phyloP scores from a whole-genome alignment of 1,140 invertebrate species.

The Propsilocerus akamusi region DNA sequence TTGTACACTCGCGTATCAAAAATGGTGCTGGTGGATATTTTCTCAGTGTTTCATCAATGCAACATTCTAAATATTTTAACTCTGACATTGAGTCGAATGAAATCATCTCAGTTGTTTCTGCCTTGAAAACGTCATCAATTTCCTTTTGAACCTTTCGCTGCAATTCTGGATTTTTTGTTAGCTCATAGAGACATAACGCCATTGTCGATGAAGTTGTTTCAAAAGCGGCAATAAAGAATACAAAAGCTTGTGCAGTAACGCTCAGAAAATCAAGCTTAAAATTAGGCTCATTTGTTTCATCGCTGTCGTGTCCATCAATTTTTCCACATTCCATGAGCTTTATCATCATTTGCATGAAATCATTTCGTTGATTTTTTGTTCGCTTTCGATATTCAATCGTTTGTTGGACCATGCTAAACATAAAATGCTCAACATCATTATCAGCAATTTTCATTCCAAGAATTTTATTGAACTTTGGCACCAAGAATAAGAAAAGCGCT shows the following conservation, averaged over 20 bases:
- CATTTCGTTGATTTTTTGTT: constrained; percentile 21
- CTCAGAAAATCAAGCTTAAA: too few relatives aligned
- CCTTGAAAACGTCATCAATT: constrained; percentile 24
- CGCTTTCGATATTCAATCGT: constrained; percentile 24
- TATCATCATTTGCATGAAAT: constrained; percentile 28
- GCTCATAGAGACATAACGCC: constrained; percentile 28
- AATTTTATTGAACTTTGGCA: constrained; percentile 2
- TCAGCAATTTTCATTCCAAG: constrained; percentile 5
- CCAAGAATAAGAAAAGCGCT: constrained; percentile 6
- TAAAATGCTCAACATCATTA: constrained; percentile 22
- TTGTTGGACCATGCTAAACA: constrained; percentile 25
- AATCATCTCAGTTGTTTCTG: constrained; percentile 14
- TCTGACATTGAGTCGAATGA: constrained; percentile 30
- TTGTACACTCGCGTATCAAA: constrained; percentile 27
- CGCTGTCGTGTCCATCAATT: too few relatives aligned
- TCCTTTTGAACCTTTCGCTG: constrained; percentile 32
- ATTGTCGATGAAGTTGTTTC: constrained; percentile 38
- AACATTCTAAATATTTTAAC: constrained; percentile 28
- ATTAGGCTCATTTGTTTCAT: too few relatives aligned
- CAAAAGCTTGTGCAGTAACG: constrained; percentile 28
- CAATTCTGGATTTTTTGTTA: constrained; percentile 31
- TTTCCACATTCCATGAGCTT: too few relatives aligned
- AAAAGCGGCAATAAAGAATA: constrained; percentile 37
- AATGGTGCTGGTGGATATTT: constrained; percentile 35
- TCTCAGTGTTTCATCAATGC: constrained; percentile 30